A percentile compares a stretch with the other conserved stretches of the same genome.
phyloP scores from a whole-genome alignment of 2,797 vertebrate genomes.

The Tragelaphus oryx region DNA sequence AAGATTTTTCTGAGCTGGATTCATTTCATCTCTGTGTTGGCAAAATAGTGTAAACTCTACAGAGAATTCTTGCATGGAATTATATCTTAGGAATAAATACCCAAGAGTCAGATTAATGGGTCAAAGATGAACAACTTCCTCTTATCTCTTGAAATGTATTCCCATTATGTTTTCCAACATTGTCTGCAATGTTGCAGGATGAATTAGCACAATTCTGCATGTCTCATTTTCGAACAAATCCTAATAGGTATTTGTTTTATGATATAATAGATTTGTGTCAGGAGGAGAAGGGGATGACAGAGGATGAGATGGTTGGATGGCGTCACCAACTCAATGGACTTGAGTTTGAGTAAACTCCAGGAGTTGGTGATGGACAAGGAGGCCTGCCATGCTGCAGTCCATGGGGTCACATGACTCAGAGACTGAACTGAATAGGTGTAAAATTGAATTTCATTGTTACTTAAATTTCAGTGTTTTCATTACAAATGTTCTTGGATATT shows the following conservation, averaged over 20 bases:
- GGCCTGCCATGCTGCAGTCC: background rate
- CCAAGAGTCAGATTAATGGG: background rate
- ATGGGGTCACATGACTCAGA: background rate
- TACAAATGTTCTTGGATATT: slow-evolving; percentile 49
- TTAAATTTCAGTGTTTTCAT: slow-evolving; percentile 37
- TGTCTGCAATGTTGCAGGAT: background rate
- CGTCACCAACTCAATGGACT: background rate
- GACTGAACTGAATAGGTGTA: slow-evolving; percentile 48
- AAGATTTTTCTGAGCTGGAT: background rate
- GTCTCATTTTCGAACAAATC: slow-evolving; percentile 44
- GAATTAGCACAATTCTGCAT: slow-evolving; percentile 6
- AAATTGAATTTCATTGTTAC: slow-evolving; percentile 51
- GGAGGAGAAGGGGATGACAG: background rate
- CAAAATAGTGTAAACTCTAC: background rate
- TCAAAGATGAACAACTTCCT: slow-evolving; percentile 46
- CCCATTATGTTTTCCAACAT: slow-evolving; percentile 15
- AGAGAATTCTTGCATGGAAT: background rate
- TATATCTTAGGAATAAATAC: slow-evolving; percentile 26
- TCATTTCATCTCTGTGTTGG: background rate
- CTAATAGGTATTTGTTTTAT: background rate
- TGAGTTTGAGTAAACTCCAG: background rate
- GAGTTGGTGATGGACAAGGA: background rate
- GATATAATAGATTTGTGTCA: slow-evolving; percentile 53
- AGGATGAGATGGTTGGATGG: background rate
- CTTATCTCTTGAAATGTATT: slow-evolving; percentile 39